A percentile compares a stretch with the other conserved stretches of the same genome.
phyloP scores from a whole-genome alignment of 2,113 vertebrate species.

The Pollachius pollachius region DNA sequence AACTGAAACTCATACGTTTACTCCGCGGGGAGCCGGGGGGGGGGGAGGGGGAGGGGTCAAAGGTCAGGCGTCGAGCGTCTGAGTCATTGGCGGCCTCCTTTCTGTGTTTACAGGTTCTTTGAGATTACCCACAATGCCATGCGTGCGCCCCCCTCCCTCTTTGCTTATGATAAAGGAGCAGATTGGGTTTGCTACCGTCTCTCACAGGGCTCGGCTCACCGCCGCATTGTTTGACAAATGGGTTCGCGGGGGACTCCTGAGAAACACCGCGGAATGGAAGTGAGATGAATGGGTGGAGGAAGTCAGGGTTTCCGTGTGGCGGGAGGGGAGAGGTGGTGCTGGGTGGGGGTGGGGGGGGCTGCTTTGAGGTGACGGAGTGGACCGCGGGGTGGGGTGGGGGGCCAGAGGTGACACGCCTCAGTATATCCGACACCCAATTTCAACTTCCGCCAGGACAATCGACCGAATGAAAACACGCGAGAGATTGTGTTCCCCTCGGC shows the following conservation, averaged over 20 bases:
- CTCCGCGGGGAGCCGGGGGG: neutral
- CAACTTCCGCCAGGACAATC: neutral
- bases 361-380: too few relatives aligned
- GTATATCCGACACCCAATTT: neutral
- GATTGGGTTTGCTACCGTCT: neutral
- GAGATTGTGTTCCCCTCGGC: neutral
- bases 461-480: neutral
- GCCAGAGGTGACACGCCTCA: neutral
- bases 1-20: neutral
- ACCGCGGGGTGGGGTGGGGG: neutral
- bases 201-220: neutral
- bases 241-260: neutral
- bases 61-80: too few relatives aligned
- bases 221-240: neutral
- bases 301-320: neutral
- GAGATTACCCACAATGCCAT: neutral
- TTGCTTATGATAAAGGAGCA: neutral
- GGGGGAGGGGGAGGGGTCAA: neutral
- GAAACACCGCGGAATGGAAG: neutral
- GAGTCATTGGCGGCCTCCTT: too few relatives aligned
- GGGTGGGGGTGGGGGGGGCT: neutral
- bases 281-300: neutral
- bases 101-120: too few relatives aligned
- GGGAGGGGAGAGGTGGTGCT: neutral
- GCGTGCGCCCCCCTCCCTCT: neutral